Base-by-base conservation (phyloP, 1,140 invertebrate species). In the Aphelenchoides besseyi region DNA sequence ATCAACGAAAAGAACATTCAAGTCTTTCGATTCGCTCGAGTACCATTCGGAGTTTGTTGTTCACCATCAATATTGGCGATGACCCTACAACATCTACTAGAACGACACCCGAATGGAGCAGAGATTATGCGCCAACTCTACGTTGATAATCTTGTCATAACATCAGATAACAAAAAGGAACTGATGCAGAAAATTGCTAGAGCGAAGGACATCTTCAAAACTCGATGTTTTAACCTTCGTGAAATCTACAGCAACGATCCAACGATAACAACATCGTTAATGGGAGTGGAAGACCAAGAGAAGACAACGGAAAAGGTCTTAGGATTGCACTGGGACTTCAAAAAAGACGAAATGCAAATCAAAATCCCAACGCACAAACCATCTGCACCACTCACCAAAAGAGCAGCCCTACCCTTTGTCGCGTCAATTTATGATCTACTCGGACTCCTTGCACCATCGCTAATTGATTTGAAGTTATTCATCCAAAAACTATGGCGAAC, bases 11-110 rank as follows among this genome's bases (percentile, higher is more conserved):
- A 8, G 23, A 59, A 59, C 18, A 9, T 59, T 9, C 57, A 59
- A 41, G 32, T 59, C 57, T 59, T 9, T 26, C 9, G 57, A 9
- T 59, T 59, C 57, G 18, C 57, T 26, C 9, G 57, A 59, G 57
- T 59, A 9, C 18, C 18, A 8, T 59, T 59, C 32, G 57, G 57
- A 26, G 57, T 26, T 8, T 9, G 8, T 59, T 59, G 57, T 18
- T 9, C 9, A 9, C 57, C 57, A 41, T 9, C 9, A 8, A 9
- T 59, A 9, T 26, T 59, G 9, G 57, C 57, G 9, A 9, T 59
- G 57, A 41, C 32, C 8, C 9, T 59, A 8, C 8, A 26, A 18
- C 16, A 59, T 59, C 57, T 9, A 9, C 57, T 59, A 18, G 57
- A 59, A 18, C 8, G 32, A 41, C 16, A 59, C 23, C 18, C 8